These are phyloP conservation scores for Enteromius treurensis DNA, from an alignment of 2,797 vertebrate genomes.

Conservation along the genomic window DNA sequence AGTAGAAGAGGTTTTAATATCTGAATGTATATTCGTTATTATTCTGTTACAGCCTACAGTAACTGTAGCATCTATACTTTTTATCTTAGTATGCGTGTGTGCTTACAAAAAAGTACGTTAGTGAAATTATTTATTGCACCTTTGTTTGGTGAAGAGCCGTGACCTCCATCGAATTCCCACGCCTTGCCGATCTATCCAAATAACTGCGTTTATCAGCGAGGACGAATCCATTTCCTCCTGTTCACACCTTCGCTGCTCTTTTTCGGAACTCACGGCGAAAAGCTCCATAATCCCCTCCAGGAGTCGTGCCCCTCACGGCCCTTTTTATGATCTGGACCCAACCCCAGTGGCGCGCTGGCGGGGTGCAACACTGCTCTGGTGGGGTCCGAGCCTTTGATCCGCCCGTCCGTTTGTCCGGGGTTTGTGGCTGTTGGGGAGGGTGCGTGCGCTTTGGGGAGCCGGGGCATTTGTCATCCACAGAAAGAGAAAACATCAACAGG, in stretches of 20 bases:
- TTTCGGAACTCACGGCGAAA: slow-evolving; percentile 33
- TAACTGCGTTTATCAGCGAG: slow-evolving; percentile 49
- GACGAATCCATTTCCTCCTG: slow-evolving; percentile 42
- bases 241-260: slow-evolving; percentile 37
- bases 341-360: slow-evolving; percentile 69
- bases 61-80: not conserved
- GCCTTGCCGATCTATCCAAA: slow-evolving; percentile 22
- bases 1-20: not conserved
- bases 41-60: not conserved
- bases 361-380: slow-evolving; percentile 63
- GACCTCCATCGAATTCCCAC: slow-evolving; percentile 12
- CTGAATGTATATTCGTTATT: not conserved
- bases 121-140: slow-evolving; percentile 22
- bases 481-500: slow-evolving; percentile 63
- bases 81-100: not conserved
- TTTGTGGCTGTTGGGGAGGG: slow-evolving; percentile 36
- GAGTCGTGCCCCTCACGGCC: slow-evolving; percentile 54
- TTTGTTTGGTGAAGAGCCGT: slow-evolving; percentile 3
- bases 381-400: slow-evolving; percentile 43
- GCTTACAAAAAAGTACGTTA: not conserved
- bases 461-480: slow-evolving; percentile 64
- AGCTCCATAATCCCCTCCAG: slow-evolving; percentile 59
- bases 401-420: slow-evolving; percentile 58
- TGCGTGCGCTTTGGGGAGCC: slow-evolving; percentile 58
- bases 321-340: slow-evolving; percentile 72